phyloP scores from a whole-genome alignment of 2,888 invertebrate genomes.

The Heliconius hortense region DNA sequence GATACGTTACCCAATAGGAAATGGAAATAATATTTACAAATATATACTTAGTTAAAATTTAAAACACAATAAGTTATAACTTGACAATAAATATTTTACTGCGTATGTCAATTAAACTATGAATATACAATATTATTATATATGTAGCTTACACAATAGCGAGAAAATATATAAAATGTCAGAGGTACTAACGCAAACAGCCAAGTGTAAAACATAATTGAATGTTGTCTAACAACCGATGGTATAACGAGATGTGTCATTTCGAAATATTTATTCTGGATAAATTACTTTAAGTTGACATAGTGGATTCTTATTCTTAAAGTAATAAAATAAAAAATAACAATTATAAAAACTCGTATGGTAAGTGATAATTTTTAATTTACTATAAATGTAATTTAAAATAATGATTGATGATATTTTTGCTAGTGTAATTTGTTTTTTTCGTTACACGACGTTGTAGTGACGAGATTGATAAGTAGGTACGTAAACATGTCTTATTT shows the following conservation, averaged over 20 bases:
- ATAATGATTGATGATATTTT: constrained; percentile 8
- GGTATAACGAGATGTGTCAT: background rate
- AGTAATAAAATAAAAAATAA: background rate
- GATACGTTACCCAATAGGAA: no score
- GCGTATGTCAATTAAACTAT: constrained; percentile 8
- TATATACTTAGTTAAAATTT: background rate
- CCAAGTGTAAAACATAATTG: constrained; percentile 27
- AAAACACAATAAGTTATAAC: constrained; percentile 12
- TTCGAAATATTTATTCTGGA: constrained; percentile 4
- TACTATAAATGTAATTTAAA: background rate
- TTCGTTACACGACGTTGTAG: background rate
- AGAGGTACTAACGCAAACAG: constrained; percentile 9
- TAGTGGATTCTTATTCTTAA: background rate
- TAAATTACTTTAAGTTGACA: background rate
- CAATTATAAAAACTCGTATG: no score
- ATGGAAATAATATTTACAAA: no score
- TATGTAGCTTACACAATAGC: constrained; percentile 14
- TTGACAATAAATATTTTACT: constrained; percentile 14
- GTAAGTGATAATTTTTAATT: background rate
- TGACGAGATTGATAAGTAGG: background rate
- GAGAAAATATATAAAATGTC: constrained; percentile 18
- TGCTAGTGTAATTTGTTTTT: background rate
- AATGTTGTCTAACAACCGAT: background rate
- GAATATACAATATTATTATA: background rate
- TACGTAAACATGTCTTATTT: background rate